These are phyloP conservation scores for Sanderia malayensis DNA, from an alignment of 30 jellyfish, hydroid and myxozoan genomes.

Conservation along the genomic window DNA sequence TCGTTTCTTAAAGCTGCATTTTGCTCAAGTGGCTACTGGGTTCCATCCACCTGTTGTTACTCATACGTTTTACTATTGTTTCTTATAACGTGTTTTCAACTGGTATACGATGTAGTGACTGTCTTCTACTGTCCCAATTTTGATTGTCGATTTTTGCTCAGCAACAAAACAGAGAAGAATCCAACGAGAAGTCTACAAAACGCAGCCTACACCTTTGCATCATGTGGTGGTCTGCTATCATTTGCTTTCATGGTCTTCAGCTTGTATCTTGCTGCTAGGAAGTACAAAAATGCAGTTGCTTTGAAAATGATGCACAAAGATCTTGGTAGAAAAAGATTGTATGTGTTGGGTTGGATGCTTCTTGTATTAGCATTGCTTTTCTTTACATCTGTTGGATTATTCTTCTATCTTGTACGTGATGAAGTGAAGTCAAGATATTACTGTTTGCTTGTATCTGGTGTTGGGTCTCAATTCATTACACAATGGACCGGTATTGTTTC, in stretches of 20 bases:
- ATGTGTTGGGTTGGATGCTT: neutral
- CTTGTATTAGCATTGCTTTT: neutral
- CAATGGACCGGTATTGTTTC: slow-evolving; percentile 59
- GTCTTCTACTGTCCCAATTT: slow-evolving; percentile 15
- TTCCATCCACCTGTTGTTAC: neutral
- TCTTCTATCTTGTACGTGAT: slow-evolving; percentile 44
- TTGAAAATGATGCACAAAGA: slow-evolving; percentile 4
- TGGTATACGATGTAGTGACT: slow-evolving; percentile 11
- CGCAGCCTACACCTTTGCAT: slow-evolving; percentile 44
- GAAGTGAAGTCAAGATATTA: slow-evolving; percentile 3
- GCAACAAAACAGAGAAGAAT: neutral
- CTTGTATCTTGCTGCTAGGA: slow-evolving; percentile 15
- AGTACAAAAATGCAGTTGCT: slow-evolving; percentile 11
- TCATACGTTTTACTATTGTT: neutral
- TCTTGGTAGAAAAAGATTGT: slow-evolving; percentile 7
- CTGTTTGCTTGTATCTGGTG: slow-evolving; percentile 37
- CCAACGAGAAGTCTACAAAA: slow-evolving; percentile 37
- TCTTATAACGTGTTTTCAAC: neutral
- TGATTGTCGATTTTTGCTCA: slow-evolving; percentile 14
- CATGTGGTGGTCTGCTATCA: slow-evolving; percentile 37
- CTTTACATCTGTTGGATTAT: slow-evolving; percentile 19
- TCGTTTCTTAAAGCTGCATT: neutral
- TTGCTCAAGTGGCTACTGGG: slow-evolving; percentile 19
- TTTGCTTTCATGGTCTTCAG: slow-evolving; percentile 28
- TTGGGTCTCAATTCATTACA: slow-evolving; percentile 42